Evolutionary conservation across 2,888 invertebrate species (phyloP).

Genomic region (Limnephilus auricula): DNA sequence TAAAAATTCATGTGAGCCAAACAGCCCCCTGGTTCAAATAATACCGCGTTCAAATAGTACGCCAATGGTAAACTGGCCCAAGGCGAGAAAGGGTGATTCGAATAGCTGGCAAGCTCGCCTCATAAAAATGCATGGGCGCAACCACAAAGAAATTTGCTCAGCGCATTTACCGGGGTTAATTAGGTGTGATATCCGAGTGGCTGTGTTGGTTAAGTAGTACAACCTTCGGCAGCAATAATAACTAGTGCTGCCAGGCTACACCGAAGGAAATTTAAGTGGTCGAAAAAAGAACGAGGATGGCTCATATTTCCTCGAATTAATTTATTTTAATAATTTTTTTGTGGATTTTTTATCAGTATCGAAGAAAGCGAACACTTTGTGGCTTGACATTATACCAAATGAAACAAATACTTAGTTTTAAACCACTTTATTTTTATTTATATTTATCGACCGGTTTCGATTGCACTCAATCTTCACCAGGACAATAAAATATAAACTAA

Average conservation of each 20-base stretch:
- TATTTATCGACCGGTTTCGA: no score
- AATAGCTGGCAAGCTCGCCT: constrained; percentile 5
- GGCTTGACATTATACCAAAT: no score
- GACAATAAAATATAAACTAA: no score
- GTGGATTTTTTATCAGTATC: no score
- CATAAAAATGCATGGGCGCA: constrained; percentile 40
- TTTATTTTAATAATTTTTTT: background rate
- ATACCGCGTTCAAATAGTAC: background rate
- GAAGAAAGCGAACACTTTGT: no score
- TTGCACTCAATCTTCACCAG: no score
- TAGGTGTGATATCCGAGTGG: constrained; percentile 17
- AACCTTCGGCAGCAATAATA: background rate
- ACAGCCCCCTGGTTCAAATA: background rate
- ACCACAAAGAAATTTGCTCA: constrained; percentile 13
- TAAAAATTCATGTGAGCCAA: background rate
- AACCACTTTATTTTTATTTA: no score
- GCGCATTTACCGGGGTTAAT: constrained; percentile 28
- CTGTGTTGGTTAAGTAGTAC: background rate
- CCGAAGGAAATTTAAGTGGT: background rate
- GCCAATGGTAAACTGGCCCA: background rate
- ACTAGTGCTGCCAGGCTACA: background rate
- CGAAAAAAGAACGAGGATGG: background rate
- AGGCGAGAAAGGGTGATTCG: background rate
- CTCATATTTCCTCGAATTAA: background rate
- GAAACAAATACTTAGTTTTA: no score